These are phyloP conservation scores for Sphecodes monilicornis DNA, from an alignment of 2,888 invertebrate species.

Conservation along the genomic window DNA sequence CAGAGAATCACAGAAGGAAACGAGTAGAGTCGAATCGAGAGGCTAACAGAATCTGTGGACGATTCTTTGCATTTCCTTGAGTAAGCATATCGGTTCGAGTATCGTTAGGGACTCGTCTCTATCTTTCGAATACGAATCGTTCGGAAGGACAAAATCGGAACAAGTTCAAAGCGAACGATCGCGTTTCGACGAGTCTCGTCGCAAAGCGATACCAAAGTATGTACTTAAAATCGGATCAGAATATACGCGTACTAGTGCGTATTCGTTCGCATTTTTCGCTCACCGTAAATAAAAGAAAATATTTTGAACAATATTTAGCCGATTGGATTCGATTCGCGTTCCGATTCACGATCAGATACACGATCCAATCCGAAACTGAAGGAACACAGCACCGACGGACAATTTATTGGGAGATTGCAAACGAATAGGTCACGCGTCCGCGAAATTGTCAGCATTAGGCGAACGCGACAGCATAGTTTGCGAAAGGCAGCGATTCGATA, in stretches of 20 bases:
- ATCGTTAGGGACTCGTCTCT: neutral
- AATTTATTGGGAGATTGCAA: neutral
- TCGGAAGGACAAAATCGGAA: neutral
- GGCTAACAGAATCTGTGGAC: neutral
- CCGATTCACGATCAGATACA: too few relatives aligned
- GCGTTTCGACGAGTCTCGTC: neutral
- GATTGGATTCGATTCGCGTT: neutral
- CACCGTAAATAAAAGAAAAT: neutral
- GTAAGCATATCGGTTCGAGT: neutral
- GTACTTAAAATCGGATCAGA: constrained; percentile 7
- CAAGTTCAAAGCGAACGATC: neutral
- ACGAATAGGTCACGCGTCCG: neutral
- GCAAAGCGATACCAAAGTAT: neutral
- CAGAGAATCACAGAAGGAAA: neutral
- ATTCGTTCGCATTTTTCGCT: neutral
- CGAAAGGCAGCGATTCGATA: neutral
- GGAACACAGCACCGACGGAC: neutral
- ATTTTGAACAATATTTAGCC: neutral
- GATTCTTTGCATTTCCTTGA: neutral
- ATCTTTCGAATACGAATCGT: neutral
- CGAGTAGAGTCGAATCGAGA: neutral
- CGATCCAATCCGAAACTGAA: neutral
- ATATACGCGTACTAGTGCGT: neutral
- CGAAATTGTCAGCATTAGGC: neutral
- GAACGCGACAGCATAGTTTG: neutral